These are phyloP conservation scores for Peromyscus maniculatus DNA, from an alignment of 2,113 vertebrate genomes.

Conservation along the genomic window DNA sequence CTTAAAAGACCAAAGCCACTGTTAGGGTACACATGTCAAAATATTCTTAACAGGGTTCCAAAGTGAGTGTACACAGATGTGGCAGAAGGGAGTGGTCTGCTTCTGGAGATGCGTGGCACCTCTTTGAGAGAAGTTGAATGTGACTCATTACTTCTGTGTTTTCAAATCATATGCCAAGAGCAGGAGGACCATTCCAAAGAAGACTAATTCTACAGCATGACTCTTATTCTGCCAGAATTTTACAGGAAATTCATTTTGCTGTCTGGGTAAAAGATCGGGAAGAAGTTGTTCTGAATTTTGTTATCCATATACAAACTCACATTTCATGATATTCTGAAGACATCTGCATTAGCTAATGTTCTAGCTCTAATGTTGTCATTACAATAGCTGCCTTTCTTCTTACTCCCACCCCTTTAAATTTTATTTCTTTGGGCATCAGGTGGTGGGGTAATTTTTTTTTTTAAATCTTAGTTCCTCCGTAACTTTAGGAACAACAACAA, in stretches of 20 bases:
- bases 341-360: slow-evolving; percentile 70
- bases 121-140: slow-evolving; percentile 81
- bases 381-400: slow-evolving; percentile 68
- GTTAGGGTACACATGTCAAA: slow-evolving; percentile 2
- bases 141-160: slow-evolving; percentile 83
- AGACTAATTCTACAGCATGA: slow-evolving; percentile 63
- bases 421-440: not conserved
- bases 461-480: slow-evolving; percentile 64
- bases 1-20: slow-evolving; percentile 71
- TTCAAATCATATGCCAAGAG: slow-evolving; percentile 77
- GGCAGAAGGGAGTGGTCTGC: slow-evolving; percentile 46
- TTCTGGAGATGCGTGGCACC: slow-evolving; percentile 74
- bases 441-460: not conserved
- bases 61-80: not conserved
- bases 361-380: slow-evolving; percentile 70
- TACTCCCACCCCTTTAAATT: slow-evolving; percentile 28
- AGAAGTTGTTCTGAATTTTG: slow-evolving; percentile 69
- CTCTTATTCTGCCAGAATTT: slow-evolving; percentile 74
- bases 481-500: slow-evolving; percentile 66
- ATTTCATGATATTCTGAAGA: slow-evolving; percentile 71
- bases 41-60: slow-evolving; percentile 65
- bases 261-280: slow-evolving; percentile 28
- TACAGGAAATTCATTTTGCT: slow-evolving; percentile 73
- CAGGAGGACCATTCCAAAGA: slow-evolving; percentile 67
- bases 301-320: slow-evolving; percentile 65